Base-by-base conservation (phyloP, 2,113 vertebrate genomes). In the Isichthys henryi region DNA sequence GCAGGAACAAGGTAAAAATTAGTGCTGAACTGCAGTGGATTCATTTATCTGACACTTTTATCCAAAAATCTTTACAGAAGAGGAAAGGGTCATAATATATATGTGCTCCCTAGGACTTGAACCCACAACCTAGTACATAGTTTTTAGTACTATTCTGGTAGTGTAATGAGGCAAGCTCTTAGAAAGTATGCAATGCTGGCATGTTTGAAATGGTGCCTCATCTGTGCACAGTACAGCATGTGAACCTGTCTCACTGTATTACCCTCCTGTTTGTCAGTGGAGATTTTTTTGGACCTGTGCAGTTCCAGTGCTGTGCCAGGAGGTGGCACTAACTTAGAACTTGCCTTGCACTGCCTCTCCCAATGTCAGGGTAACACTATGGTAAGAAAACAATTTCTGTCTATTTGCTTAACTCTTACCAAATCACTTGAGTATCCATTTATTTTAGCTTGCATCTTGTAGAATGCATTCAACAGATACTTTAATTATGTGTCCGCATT, bases 301-400 rank as follows among this genome's bases (percentile, higher is more conserved):
- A 95, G 94, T 91, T 97, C 96, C 86, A 95, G 95, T 77, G 96
- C 94, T 11, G 23, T 96, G 46, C 96, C 96, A 92, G 96, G 95
- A 90, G 95, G 96, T 49, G 95, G 95, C 90, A 95, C 94, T 84
- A 97, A 96, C 92, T 92, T 93, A 0, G 96, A 97, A 91, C 94
- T 96, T 89, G 96, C 95, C 1, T 93, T 97, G 86, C 95, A 96
- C 90, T 95, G 95, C 88, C 94, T 97, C 27, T 94, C 93, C 66
- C 53, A 46, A 80, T 95, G 94, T 43, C 88, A 93, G 27, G 95
- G 95, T 11, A 91, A 96, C 90, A 91, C 93, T 43, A 89, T 96
- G 94, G 96, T 97, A 70, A 94, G 93, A 6, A 87, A 11, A 23
- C 87, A 88, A 58, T 39, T 88, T 87, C 23, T 58, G 46, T 74